Evolutionary conservation across 2,888 invertebrate genomes (phyloP).

Genomic region (Rhagophthalmus giganteus): DNA sequence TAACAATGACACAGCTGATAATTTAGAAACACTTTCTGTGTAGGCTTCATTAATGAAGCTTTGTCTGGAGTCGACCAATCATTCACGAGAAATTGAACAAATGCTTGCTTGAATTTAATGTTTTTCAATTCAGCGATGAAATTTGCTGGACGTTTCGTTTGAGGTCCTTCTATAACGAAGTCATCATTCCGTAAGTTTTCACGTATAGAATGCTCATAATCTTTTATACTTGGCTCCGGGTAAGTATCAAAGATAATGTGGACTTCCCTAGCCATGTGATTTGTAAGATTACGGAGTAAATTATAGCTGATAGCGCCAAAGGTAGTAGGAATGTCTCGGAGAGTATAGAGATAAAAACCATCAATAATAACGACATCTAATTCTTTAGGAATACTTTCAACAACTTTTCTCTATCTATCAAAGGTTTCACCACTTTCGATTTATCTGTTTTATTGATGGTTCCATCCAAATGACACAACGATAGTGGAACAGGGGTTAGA

Average conservation of each 20-base stretch:
- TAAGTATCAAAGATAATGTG: background rate
- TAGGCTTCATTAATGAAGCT: background rate
- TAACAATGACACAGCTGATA: slow-evolving; percentile 1
- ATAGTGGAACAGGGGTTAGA: slow-evolving; percentile 37
- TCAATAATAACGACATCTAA: slow-evolving; percentile 26
- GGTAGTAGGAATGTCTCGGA: slow-evolving; percentile 33
- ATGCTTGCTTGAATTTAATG: background rate
- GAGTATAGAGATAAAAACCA: slow-evolving; percentile 39
- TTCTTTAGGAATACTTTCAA: background rate
- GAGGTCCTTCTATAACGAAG: too few species aligned
- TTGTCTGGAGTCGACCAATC: background rate
- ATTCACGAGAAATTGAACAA: background rate
- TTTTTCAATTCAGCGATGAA: background rate
- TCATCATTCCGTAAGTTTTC: background rate
- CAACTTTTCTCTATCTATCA: background rate
- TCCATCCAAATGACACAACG: slow-evolving; percentile 39
- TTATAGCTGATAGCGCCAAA: slow-evolving; percentile 34
- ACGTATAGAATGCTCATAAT: background rate
- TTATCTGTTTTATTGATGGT: slow-evolving; percentile 36
- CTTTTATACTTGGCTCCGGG: background rate
- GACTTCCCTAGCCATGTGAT: background rate
- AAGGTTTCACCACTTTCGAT: background rate
- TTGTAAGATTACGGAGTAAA: slow-evolving; percentile 19
- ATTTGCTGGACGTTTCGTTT: background rate
- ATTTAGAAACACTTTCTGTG: background rate